Base-by-base conservation (phyloP, 2,888 invertebrate species). In the Shargacucullia verbasci region DNA sequence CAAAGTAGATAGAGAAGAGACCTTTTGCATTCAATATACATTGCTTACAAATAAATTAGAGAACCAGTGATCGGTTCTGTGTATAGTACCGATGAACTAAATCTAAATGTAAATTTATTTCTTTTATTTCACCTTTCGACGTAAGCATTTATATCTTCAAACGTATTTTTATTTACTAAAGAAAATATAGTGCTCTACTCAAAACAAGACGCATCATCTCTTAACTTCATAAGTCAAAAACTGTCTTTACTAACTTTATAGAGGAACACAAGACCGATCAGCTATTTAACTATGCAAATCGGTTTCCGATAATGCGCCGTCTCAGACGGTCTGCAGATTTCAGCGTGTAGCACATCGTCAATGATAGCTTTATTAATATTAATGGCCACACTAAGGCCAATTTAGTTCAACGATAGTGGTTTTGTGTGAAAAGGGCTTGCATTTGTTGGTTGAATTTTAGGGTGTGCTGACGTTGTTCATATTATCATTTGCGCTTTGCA, bases 311-410 rank as follows among this genome's bases (percentile, higher is more conserved):
- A 85, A 73, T 70, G 60, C 53, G 48, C 62, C 59, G 43, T 56
- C 55, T 61, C 61, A 68, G 70, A 68, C 63, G 37, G 60, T 68
- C 63, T 63, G 47, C 59, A 65, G 70, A 63, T 66, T 70, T 62
- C 40, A 55, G 39, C 34, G 15, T 56, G 49, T 64, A 48, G 49
- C 55, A 56, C 59, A 59, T 66, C 60, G 65, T 58, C 69, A 66
- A 77, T 78, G 75, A 79, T 75, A 70, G 78, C 79, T 80, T 80
- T 84, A 84, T 83, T 84, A 78, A 80, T 83, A 81, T 81, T 82
- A 79, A 85, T 83, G 70, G 68, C 50, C 13, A 40, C 37, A 47
- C 37, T 52, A 37, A 35, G 55, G 57, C 65, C 70, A 75, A 74
- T 77, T 77, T 73, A 62, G 47, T 54, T 58, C 56, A 47, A 63